Evolutionary conservation across 35 echinoderm and acorn worm species (phyloP), one percentile per base, ranked within the genome.

Genomic region (Ptychodera flava): DNA sequence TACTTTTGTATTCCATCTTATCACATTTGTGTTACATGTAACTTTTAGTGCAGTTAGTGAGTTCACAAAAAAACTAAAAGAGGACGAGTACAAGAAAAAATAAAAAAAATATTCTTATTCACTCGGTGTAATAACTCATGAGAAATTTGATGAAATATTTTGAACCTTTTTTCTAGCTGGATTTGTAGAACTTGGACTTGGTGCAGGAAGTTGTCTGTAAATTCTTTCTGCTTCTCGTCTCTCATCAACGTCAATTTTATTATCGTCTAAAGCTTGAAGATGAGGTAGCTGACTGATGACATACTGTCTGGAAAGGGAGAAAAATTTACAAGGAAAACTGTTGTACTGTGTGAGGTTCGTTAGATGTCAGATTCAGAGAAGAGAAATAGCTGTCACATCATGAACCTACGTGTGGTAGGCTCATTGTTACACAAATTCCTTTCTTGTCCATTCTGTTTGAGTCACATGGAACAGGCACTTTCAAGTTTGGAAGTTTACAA

Each of bases 251-350:
- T 64, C 80, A 34, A 97, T 77, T 22, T 79, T 80, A 52, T 97
- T 91, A 82, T 97, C 95, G 85, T 97, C 95, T 30, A 97, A 84
- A 34, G 87, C 87, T 33, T 93, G 85, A 27, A 97, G 77, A 29
- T 35, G 32, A 31, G 95, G 90, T 32, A 97, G 34, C 85, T 97
- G 95, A 86, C 92, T 97, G 28, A 97, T 97, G 6, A 97, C 95
- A 86, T 94, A 97, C 32, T 97, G 92, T 84, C 95, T 97, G 75
- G 0, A 90, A 83, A 64, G 31, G 30, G 53, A 22, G 16, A 14
- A 16, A 14, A 16, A 33, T n/a, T 15, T n/a, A 16, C 31, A 16
- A 32, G 31, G 28, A 16, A 35, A 35, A 35, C 0, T 35, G 29
- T 35, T 14, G 16, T 37, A 34, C 37, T 29, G n/a, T 82, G 33